These are phyloP conservation scores for Camponotus floridanus DNA, from an alignment of 1,140 invertebrate genomes.

Conservation along the genomic window DNA sequence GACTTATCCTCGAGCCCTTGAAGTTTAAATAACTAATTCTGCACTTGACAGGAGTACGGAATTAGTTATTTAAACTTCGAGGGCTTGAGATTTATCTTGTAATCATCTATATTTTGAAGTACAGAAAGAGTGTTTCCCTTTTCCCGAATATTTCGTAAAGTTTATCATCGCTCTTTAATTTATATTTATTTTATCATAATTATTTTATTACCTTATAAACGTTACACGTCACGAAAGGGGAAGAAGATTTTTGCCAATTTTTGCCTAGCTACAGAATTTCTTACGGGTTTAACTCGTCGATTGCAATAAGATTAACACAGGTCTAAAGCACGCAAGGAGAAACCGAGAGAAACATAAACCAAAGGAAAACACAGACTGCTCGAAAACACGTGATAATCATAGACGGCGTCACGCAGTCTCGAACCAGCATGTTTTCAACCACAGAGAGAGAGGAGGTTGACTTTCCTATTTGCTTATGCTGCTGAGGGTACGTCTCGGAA, in stretches of 20 bases:
- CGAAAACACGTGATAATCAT: conserved; percentile 52
- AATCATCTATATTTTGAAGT: neutral
- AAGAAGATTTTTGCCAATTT: conserved; percentile 1
- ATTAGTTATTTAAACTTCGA: neutral
- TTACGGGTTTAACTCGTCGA: conserved; percentile 6
- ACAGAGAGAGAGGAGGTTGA: conserved; percentile 23
- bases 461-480: conserved; percentile 1
- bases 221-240: neutral
- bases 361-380: conserved; percentile 35
- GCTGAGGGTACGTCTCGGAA: neutral
- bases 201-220: neutral
- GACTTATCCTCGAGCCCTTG: neutral
- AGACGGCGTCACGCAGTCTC: conserved; percentile 57
- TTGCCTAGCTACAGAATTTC: neutral
- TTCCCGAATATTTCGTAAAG: neutral
- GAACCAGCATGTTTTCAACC: neutral
- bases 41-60: neutral
- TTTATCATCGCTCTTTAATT: neutral
- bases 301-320: conserved; percentile 22
- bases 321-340: conserved; percentile 23
- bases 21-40: neutral
- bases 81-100: neutral
- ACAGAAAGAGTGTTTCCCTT: neutral
- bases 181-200: neutral
- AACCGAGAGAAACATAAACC: conserved; percentile 24